Base-by-base conservation (phyloP, 2,888 invertebrate species). In the Plusia festucae region DNA sequence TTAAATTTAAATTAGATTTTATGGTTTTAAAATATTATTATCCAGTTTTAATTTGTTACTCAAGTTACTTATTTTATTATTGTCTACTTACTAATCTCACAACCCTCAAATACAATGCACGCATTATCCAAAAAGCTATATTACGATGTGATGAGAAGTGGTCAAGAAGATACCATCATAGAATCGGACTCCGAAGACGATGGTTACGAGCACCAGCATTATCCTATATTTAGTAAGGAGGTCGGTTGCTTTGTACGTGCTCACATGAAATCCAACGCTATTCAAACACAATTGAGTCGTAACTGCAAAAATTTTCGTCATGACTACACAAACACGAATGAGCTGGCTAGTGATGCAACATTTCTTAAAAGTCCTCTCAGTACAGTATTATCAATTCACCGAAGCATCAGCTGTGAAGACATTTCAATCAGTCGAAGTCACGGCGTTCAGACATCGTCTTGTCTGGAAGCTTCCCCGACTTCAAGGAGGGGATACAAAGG, bases 281-380 rank as follows among this genome's bases (percentile, higher is more conserved):
- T 46, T 7, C 78, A 78, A 62, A 76, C 79, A 11, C 18, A 40
- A 5, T 49, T 13, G 20, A 34, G n/a, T 27, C 58, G 63, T 0
- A 60, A 27, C 8, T 18, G 22, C 18, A 65, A 61, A n/a, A 77
- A 76, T 49, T 76, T 76, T 49, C 67, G 70, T n/a, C 66, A 76
- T 30, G 34, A 73, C 51, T 68, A 1, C 8, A 76, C 78, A 11
- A 22, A n/a, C 5, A 76, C 76, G 0, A 51, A 54, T 11, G 46
- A 63, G 1, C 15, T 51, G 8, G 34, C 16, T 2, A 60, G 11
- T 24, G 22, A 40, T 5, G 4, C 8, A 11, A 20, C 9, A 7
- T 0, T 22, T 2, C 16, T 15, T 0, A n/a, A 16, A 3, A 53
- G 13, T 9, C 13, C 49, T 11, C 11, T 13, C 11, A 52, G 65